A percentile compares a stretch with the other conserved stretches of the same genome.
Conservation (phyloP, 2,113 vertebrate genomes). For the Acrocephalus arundinaceus region DNA sequence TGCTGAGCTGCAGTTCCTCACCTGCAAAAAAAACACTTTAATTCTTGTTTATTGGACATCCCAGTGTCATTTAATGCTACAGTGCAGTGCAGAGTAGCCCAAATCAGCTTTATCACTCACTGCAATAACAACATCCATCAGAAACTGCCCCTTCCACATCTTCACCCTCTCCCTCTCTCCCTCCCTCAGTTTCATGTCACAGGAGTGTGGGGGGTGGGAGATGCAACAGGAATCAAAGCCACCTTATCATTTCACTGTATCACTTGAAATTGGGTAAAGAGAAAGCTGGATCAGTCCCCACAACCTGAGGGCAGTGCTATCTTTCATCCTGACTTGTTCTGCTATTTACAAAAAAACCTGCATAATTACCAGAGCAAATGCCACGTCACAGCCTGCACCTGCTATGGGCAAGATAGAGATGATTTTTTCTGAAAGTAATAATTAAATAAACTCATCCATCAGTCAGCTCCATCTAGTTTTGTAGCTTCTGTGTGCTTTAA, state of each 20-base stretch:
- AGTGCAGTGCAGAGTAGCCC: neutral
- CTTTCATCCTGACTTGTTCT: constrained; percentile 60
- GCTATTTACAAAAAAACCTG: constrained; percentile 60
- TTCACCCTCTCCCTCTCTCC: neutral
- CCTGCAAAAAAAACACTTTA: neutral
- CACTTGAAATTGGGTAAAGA: constrained; percentile 20
- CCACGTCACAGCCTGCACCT: constrained; percentile 62
- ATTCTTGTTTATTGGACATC: neutral
- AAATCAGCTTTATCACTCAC: neutral
- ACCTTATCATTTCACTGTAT: constrained; percentile 6
- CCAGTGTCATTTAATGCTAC: neutral
- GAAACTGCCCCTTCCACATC: neutral
- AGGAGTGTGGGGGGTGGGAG: neutral
- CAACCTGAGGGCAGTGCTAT: constrained; percentile 55
- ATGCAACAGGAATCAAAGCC: constrained; percentile 21
- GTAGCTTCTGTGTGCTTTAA: constrained; percentile 2
- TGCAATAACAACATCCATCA: neutral
- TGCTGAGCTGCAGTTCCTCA: neutral
- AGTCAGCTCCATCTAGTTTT: neutral
- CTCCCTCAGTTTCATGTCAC: neutral
- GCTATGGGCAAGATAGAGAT: constrained; percentile 45
- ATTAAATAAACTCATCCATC: constrained; percentile 42
- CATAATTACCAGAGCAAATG: constrained; percentile 68
- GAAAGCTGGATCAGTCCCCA: constrained; percentile 42
- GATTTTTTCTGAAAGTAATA: constrained; percentile 21